Evolutionary conservation across 2,797 vertebrate species (phyloP).

Genomic region (Parambassis ranga): DNA sequence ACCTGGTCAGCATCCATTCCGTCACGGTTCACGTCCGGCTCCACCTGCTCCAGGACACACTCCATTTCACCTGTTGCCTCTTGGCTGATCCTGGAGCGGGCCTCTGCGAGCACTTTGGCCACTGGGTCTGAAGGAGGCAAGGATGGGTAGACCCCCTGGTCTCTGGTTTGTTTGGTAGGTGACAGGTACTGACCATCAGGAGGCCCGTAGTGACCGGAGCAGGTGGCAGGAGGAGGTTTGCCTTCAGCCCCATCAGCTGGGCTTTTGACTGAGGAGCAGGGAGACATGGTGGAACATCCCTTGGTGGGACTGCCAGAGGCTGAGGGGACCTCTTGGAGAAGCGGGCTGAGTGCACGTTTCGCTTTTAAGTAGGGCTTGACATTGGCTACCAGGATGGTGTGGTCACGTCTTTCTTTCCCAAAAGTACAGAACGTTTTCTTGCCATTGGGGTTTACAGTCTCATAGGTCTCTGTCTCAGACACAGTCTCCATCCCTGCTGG

Average conservation of each 20-base stretch:
- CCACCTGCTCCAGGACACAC: constrained; percentile 87
- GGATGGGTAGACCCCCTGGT: constrained; percentile 78
- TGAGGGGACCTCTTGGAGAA: constrained; percentile 97
- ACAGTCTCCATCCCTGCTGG: constrained; percentile 91
- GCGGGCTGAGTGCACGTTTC: constrained; percentile 98
- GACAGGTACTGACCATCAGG: constrained; percentile 93
- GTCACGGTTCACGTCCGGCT: constrained; percentile 82
- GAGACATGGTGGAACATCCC: constrained; percentile 88
- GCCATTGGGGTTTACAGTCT: constrained; percentile 95
- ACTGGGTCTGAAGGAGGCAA: constrained; percentile 90
- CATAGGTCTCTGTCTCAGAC: constrained; percentile 93
- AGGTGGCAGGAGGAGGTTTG: constrained; percentile 79
- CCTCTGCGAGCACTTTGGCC: constrained; percentile 95
- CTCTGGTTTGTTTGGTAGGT: constrained; percentile 93
- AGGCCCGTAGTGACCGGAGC: constrained; percentile 89
- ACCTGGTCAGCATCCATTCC: constrained; percentile 96
- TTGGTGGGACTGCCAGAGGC: constrained; percentile 95
- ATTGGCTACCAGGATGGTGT: constrained; percentile 99
- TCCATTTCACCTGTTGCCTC: constrained; percentile 91
- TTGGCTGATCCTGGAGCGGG: constrained; percentile 91
- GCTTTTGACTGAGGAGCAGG: constrained; percentile 91
- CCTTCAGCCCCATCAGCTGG: constrained; percentile 92
- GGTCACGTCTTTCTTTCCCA: constrained; percentile 98
- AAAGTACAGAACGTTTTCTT: constrained; percentile 99
- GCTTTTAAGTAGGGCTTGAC: constrained; percentile 99